Conservation (phyloP, 2,797 vertebrate species). For the Brotula barbata region DNA sequence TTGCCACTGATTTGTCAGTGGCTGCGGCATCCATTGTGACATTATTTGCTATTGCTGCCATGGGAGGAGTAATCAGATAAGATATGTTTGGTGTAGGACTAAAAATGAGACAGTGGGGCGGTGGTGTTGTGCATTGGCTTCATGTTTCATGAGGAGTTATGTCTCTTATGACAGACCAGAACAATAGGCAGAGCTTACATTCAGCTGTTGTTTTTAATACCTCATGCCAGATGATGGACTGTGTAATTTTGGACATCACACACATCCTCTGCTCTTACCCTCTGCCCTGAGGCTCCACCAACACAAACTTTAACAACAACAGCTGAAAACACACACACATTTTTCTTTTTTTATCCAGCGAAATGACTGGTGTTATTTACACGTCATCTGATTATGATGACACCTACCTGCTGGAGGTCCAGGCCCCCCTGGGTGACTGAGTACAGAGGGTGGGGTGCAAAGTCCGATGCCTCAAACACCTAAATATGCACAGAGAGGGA, state of each 20-base stretch:
- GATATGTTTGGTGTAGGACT: constrained; percentile 58
- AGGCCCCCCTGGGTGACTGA: constrained; percentile 74
- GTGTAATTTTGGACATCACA: constrained; percentile 69
- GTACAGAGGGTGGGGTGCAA: constrained; percentile 75
- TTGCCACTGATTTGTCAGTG: constrained; percentile 17
- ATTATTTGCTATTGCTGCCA: constrained; percentile 38
- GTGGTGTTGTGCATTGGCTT: constrained; percentile 53
- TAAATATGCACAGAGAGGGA: constrained; percentile 37
- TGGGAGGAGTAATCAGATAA: constrained; percentile 47
- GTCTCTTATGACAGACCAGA: constrained; percentile 68
- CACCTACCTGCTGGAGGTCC: constrained; percentile 76
- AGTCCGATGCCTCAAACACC: constrained; percentile 77
- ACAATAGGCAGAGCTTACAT: constrained; percentile 76
- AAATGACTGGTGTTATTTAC: constrained; percentile 10
- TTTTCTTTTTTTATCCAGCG: constrained; percentile 14
- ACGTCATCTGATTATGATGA: constrained; percentile 14
- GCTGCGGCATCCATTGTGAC: constrained; percentile 29
- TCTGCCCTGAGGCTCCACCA: constrained; percentile 19
- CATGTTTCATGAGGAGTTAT: constrained; percentile 67
- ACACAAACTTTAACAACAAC: not conserved
- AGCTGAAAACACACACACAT: constrained; percentile 7
- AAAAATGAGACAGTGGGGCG: constrained; percentile 55
- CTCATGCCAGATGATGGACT: constrained; percentile 67
- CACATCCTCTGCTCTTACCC: constrained; percentile 40
- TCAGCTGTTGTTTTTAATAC: constrained; percentile 78